Evolutionary conservation across 2,797 vertebrate genomes (phyloP).

Genomic region (Mallotus villosus): DNA sequence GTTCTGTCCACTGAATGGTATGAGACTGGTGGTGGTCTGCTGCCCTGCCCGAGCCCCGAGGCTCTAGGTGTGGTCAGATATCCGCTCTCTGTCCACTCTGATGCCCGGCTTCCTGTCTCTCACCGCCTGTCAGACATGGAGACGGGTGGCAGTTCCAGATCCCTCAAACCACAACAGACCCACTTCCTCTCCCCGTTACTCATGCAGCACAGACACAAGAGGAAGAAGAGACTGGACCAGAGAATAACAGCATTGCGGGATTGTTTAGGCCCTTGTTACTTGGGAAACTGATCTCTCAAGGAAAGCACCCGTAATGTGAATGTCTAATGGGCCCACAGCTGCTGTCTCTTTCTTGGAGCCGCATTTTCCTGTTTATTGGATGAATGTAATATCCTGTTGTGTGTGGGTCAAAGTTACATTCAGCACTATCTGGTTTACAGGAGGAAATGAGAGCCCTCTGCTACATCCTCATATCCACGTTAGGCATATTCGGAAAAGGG

Average conservation of each 20-base stretch:
- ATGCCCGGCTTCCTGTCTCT: constrained; percentile 62
- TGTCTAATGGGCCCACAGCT: not conserved
- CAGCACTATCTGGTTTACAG: constrained; percentile 19
- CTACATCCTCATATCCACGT: constrained; percentile 14
- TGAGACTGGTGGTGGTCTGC: not conserved
- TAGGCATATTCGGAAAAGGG: constrained; percentile 8
- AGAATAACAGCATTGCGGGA: constrained; percentile 22
- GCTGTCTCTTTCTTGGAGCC: not conserved
- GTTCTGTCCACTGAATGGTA: not conserved
- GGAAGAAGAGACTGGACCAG: constrained; percentile 59
- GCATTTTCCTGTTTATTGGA: constrained; percentile 16
- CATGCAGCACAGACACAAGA: constrained; percentile 42
- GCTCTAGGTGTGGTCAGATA: constrained; percentile 56
- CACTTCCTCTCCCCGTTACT: constrained; percentile 58
- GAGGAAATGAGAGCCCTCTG: constrained; percentile 37
- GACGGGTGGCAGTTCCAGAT: constrained; percentile 58
- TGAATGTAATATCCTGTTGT: constrained; percentile 19
- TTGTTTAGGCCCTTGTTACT: constrained; percentile 20
- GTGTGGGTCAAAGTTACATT: constrained; percentile 10
- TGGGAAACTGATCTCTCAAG: constrained; percentile 24
- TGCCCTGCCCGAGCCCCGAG: constrained; percentile 2
- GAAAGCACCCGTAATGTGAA: not conserved
- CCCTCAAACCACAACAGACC: constrained; percentile 55
- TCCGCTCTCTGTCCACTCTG: constrained; percentile 50
- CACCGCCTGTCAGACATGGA: constrained; percentile 46